Base-by-base conservation (phyloP, 2,888 invertebrate genomes). In the Sycophila texana region DNA sequence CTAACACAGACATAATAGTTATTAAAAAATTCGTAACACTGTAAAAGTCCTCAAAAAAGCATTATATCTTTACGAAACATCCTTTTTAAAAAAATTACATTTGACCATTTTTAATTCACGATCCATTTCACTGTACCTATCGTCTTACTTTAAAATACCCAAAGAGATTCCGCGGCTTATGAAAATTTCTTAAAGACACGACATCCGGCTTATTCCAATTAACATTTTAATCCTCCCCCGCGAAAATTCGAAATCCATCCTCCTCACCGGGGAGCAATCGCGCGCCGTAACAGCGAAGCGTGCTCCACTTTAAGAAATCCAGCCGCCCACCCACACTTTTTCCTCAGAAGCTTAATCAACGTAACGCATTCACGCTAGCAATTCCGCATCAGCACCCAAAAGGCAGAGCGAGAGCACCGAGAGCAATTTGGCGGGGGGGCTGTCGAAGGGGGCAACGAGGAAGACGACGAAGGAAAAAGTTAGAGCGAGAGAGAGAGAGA, bases 281-380 rank as follows among this genome's bases (percentile, higher is more conserved):
- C 10, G 39, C 10, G 39, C 39, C 39, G 39, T 39, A 47, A 39
- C n/a, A 61, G 3, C 22, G 22, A 16, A 53, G n/a, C 51, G 18
- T 18, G 39, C 39, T 51, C 22, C 18, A 14, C 30, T 30, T 53
- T 57, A 70, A 77, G 63, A 71, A 77, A 77, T 68, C 30, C 53
- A 51, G 49, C 51, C 53, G 53, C 55, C 7, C 26, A 39, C 22
- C 39, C 57, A 61, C 51, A n/a, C 60, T 70, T n/a, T 60, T 55
- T 53, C 49, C 61, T 66, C 55, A 57, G n/a, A 58, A 63, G 67
- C 80, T 68, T 75, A 77, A 79, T 78, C 81, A 71, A 79, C 60
- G 77, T 77, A 81, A 83, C 81, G 81, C 73, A 79, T 80, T 80
- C 70, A 68, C 68, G 39, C 49, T 65, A 13, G 65, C 70, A 58